Conservation (phyloP, 1,140 invertebrate species). For the Brachionus koreanus region DNA sequence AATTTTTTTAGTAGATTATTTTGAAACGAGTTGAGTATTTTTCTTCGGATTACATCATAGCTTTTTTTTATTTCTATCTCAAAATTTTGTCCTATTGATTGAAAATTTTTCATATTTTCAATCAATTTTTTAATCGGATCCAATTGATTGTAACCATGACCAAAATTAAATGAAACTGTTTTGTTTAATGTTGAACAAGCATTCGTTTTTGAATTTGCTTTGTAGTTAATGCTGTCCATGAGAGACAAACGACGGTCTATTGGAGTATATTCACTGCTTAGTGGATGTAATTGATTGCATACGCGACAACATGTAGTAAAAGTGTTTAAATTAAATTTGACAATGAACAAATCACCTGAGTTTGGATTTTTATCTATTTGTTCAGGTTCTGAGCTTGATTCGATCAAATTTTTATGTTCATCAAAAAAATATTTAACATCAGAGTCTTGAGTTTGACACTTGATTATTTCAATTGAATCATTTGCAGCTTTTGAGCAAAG, state of each 20-base stretch:
- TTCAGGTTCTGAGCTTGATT: background rate
- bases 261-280: background rate
- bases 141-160: background rate
- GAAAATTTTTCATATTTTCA: slow-evolving; percentile 2
- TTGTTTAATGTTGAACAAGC: background rate
- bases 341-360: background rate
- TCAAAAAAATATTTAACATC: background rate
- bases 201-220: background rate
- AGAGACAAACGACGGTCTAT: background rate
- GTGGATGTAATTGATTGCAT: background rate
- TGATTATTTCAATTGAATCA: background rate
- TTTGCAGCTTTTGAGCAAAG: background rate
- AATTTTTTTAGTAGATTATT: background rate
- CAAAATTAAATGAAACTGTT: slow-evolving; percentile 11
- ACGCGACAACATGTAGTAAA: background rate
- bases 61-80: background rate
- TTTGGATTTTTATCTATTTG: background rate
- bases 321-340: slow-evolving; percentile 9
- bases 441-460: background rate
- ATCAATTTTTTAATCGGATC: slow-evolving; percentile 18
- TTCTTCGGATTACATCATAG: background rate
- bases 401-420: background rate
- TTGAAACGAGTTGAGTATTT: background rate
- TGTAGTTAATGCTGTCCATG: background rate
- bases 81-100: background rate